Base-by-base conservation (phyloP, 2,113 vertebrate species). In the Eulemur rufifrons region DNA sequence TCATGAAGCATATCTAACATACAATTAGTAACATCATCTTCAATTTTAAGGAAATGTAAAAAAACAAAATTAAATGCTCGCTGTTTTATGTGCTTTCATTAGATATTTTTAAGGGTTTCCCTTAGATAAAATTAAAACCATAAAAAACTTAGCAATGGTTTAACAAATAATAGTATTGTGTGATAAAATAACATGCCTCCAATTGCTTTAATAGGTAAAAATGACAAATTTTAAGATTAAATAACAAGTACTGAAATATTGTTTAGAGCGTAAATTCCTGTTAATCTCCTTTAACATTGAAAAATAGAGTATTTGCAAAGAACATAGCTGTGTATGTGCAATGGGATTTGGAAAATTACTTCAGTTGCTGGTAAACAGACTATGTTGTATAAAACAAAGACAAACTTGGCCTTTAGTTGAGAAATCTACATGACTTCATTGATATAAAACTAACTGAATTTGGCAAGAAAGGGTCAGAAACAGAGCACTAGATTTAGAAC, bases 291-390 rank as follows among this genome's bases (percentile, higher is more conserved):
- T 83, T 94, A 76, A 85, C 52, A 80, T 82, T 90, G 95, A 68
- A 69, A 95, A 93, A 80, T 27, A 39, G 63, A 39, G 10, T 45
- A 37, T 69, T 90, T 88, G n/a, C 50, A 83, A 88, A 91, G 32
- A 94, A 74, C 5, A 4, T 47, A 82, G 34, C 54, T 83, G 18
- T 82, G 45, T 76, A 69, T 59, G 47, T 69, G 13, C 29, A 92
- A 52, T 6, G 17, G 15, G 71, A 69, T 91, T 91, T 61, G 13
- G 88, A 88, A 96, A 94, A 95, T 73, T 83, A 89, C 54, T 88
- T 91, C 89, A 74, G 20, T 88, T 94, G n/a, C 86, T 94, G 52
- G 59, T 87, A 95, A 97, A 92, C 59, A 95, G 82, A 77, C 13
- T 71, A 34, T 78, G 14, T 10, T 91, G 12, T 39, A 74, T 69